Conservation (phyloP, 2,797 vertebrate genomes). For the Podarcis siculus region DNA sequence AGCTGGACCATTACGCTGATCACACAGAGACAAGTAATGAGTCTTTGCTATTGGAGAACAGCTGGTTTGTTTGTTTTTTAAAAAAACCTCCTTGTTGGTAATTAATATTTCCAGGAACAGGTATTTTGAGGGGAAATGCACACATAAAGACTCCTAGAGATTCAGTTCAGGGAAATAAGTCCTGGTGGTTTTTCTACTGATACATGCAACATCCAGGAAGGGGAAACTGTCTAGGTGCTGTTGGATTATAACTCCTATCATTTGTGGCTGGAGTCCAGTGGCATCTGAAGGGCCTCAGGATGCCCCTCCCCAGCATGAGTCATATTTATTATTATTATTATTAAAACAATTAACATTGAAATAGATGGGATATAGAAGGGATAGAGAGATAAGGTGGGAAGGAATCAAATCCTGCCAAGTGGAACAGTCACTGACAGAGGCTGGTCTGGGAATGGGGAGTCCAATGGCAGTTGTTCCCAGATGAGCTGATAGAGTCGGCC, state of each 20-base stretch:
- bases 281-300: too few relatives aligned
- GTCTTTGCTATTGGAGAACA: not conserved
- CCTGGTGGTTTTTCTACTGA: not conserved
- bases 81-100: not conserved
- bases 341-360: not conserved
- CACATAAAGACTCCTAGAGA: not conserved
- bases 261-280: not conserved
- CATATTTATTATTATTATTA: too few relatives aligned
- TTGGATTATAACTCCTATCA: not conserved
- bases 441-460: not conserved
- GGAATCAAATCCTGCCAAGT: not conserved
- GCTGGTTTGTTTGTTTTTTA: not conserved
- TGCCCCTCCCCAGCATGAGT: too few relatives aligned
- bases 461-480: not conserved
- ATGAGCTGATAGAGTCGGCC: not conserved
- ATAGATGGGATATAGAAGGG: not conserved
- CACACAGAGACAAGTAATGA: rapidly evolving
- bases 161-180: not conserved
- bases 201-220: not conserved
- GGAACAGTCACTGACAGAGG: not conserved
- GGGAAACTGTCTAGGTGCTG: not conserved
- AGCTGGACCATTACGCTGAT: not conserved
- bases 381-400: not conserved
- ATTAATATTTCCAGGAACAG: not conserved
- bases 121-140: too few relatives aligned